These are phyloP conservation scores for Gastrophysa polygoni DNA, from an alignment of 2,888 invertebrate species.

Conservation along the genomic window DNA sequence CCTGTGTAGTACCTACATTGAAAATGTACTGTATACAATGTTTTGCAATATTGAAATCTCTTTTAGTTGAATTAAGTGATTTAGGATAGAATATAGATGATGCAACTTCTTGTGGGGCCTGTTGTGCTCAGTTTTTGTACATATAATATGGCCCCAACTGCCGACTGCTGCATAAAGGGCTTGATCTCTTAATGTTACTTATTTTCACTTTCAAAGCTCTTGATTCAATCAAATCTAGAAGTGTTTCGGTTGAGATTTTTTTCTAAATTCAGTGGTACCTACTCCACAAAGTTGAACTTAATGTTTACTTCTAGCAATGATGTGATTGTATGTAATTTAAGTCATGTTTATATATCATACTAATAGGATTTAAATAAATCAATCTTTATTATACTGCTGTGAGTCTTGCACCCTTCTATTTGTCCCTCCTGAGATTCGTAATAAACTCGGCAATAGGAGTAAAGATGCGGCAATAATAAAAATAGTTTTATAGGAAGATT, in stretches of 20 bases:
- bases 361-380: constrained; percentile 56
- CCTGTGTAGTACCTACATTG: background rate
- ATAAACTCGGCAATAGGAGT: too few relatives aligned
- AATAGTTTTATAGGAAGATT: too few relatives aligned
- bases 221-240: constrained; percentile 28
- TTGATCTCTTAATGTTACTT: constrained; percentile 53
- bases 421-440: too few relatives aligned
- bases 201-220: constrained; percentile 39
- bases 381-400: constrained; percentile 44
- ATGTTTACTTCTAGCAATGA: constrained; percentile 54
- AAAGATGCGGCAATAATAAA: too few relatives aligned
- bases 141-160: constrained; percentile 48
- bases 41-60: constrained; percentile 24
- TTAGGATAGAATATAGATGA: constrained; percentile 37
- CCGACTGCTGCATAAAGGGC: constrained; percentile 48
- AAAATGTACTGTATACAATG: constrained; percentile 13
- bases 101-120: constrained; percentile 42
- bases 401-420: too few relatives aligned
- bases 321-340: constrained; percentile 58
- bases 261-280: constrained; percentile 29
- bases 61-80: constrained; percentile 28
- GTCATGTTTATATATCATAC: constrained; percentile 57
- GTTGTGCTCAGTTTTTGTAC: constrained; percentile 46
- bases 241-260: constrained; percentile 25
- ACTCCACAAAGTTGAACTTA: constrained; percentile 46